Percentiles rank a stretch among this genome's conserved stretches.
Evolutionary conservation across 2,797 vertebrate genomes (phyloP).

Genomic region (Sphenodon punctatus): DNA sequence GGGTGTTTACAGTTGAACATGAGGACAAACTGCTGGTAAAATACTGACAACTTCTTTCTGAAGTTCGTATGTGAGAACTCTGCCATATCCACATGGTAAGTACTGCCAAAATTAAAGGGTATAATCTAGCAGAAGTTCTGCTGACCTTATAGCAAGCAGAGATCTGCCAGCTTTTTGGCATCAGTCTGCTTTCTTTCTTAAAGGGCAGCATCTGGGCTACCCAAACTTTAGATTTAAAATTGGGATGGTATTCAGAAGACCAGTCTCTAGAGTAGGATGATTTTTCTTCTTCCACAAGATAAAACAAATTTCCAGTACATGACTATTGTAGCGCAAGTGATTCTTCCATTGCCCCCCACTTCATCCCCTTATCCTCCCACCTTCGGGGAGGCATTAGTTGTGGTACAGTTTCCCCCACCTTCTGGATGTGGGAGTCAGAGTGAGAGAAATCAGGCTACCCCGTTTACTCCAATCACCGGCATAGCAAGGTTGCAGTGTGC

Average conservation of each 20-base stretch:
- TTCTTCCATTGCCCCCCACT: too few relatives aligned
- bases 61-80: constrained; percentile 28
- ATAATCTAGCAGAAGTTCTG: constrained; percentile 42
- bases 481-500: too few relatives aligned
- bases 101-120: constrained; percentile 37
- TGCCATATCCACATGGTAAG: neutral
- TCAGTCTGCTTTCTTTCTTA: neutral
- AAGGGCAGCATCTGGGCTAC: constrained; percentile 37
- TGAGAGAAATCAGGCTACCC: too few relatives aligned
- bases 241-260: neutral
- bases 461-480: too few relatives aligned
- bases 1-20: too few relatives aligned
- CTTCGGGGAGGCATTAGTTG: too few relatives aligned
- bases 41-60: constrained; percentile 8
- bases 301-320: too few relatives aligned
- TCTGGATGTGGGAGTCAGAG: too few relatives aligned
- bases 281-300: neutral
- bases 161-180: neutral
- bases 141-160: constrained; percentile 27
- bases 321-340: too few relatives aligned
- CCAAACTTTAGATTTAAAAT: neutral
- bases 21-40: neutral
- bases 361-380: too few relatives aligned
- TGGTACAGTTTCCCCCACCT: too few relatives aligned
- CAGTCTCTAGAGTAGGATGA: neutral